Base-by-base conservation (phyloP, 2,113 vertebrate genomes). In the Montifringilla adamsi region DNA sequence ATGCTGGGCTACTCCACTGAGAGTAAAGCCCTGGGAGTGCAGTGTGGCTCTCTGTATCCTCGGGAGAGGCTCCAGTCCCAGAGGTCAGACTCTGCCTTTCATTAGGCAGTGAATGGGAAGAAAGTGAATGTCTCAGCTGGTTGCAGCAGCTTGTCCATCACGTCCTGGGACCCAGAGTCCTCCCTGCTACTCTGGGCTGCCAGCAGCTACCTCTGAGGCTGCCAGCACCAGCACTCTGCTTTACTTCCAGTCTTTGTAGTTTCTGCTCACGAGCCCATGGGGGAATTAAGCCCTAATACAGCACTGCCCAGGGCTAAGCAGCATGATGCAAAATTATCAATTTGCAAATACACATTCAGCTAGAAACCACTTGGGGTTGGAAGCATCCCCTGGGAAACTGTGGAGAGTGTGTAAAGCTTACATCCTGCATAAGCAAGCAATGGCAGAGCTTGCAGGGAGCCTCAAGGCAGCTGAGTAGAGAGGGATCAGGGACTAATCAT, bases 291-390 rank as follows among this genome's bases (percentile, higher is more conserved):
- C 87, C 83, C 56, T 92, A 75, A 93, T n/a, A 93, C 60, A 86
- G 56, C 41, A 60, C 60, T 63, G 93, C 91, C 86, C 83, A 93
- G 76, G 86, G 94, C 94, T 94, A 84, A 67, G 84, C 73, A 92
- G 59, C 52, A n/a, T 26, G 79, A 84, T 75, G 89, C 72, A 94
- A 87, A 96, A 84, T 90, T 94, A 92, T 75, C 86, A 86, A 59
- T 90, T 96, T 96, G 78, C 94, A 95, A 95, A 96, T 89, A 92
- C 60, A 93, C 89, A 63, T 84, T 90, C 76, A 87, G 53, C 89
- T 94, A n/a, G 78, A 89, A 95, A 70, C 47, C 8, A 1, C 80
- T 66, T 81, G 92, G 78, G 72, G 83, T 84, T 92, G 87, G 76
- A 84, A 33, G 6, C 3, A 2, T 75, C 91, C 73, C 89, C 64